Evolutionary conservation across 2,888 invertebrate genomes (phyloP), one percentile per base, ranked within the genome.

Genomic region (Dexiosoma caninum): DNA sequence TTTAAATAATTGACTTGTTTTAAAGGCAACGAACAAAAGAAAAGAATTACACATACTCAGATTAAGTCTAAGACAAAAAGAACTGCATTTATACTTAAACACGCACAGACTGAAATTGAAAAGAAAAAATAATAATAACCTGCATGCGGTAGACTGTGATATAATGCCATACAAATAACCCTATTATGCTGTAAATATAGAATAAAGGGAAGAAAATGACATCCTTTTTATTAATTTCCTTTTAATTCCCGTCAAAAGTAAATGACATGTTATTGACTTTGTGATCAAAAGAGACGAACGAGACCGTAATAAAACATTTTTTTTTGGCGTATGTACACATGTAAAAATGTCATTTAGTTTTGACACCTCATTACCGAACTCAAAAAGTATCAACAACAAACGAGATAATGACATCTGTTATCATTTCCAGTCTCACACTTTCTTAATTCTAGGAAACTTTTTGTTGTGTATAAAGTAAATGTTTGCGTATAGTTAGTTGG

Each of bases 241-340:
- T 53, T 53, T 30, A 27, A 19, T 30, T 9, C 19, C 16, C 19
- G 19, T 27, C 9, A 21, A 55, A 66, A 59, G 32, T 59, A 23
- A 67, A 51, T 67, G 51, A 51, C 49, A 32, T 75, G 67, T 42
- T 59, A 67, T 75, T 75, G 75, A 75, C 57, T 75, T 75, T 64
- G 66, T 46, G 46, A 46, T 55, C 37, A n/a, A n/a, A n/a, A n/a
- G n/a, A n/a, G n/a, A 30, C 23, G 64, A 32, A 49, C 40, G n/a
- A 59, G 16, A 27, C 9, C 12, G 21, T 16, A 40, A 27, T 40
- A 46, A 57, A 35, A 2, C 42, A 14, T 46, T 44, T 51, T 53
- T 19, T n/a, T 19, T 57, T 10, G 7, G 7, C 19, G n/a, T 44
- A 4, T 21, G 35, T 57, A 32, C 19, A 6, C n/a, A 14, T 30